Conservation (phyloP, 2,113 vertebrate genomes). For the Casuarius casuarius region DNA sequence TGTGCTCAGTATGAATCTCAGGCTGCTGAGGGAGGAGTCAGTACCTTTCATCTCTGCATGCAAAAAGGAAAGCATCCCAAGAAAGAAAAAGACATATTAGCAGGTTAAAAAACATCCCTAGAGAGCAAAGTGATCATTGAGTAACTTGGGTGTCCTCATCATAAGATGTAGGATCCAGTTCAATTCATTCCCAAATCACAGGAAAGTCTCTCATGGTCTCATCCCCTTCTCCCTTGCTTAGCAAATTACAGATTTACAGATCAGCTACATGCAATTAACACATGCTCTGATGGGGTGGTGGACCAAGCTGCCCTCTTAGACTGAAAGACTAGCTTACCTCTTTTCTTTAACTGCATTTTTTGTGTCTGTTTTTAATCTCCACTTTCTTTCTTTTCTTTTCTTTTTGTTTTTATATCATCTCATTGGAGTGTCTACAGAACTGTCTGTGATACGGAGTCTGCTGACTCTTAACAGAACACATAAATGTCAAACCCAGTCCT, state of each 20-base stretch:
- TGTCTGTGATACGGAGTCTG: not conserved
- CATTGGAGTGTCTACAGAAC: not conserved
- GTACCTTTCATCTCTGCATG: not conserved
- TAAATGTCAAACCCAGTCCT: not conserved
- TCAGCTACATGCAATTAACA: not conserved
- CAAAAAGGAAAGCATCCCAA: not conserved
- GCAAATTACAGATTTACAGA: not conserved
- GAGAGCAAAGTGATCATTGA: not conserved
- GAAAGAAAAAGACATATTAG: not conserved
- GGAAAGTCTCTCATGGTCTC: not conserved
- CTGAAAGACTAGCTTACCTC: not conserved
- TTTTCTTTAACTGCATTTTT: not conserved
- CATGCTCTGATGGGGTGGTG: not conserved
- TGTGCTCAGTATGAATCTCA: accelerated
- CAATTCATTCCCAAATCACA: not conserved
- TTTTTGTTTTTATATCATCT: not conserved
- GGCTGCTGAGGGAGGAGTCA: no score
- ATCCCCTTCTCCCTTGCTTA: not conserved
- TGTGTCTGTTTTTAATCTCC: not conserved
- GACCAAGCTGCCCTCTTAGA: not conserved
- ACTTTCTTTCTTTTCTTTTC: no score
- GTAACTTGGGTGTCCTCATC: not conserved
- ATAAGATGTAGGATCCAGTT: not conserved
- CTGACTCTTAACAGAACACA: not conserved
- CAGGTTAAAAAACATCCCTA: not conserved